Evolutionary conservation across 2,113 vertebrate genomes (phyloP), one percentile per base, ranked within the genome.

Genomic region (Lucifuga dentata): DNA sequence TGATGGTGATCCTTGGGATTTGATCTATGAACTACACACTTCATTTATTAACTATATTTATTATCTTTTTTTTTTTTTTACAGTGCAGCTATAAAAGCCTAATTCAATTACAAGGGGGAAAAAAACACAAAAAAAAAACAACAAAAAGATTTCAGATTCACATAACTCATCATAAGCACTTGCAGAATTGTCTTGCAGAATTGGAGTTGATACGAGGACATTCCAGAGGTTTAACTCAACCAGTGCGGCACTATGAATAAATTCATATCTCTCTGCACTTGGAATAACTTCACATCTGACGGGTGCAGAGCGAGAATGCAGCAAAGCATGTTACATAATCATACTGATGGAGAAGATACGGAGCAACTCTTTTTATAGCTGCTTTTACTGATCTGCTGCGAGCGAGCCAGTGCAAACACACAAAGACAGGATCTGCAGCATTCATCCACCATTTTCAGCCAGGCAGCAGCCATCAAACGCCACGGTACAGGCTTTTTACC

Each of bases 321-420:
- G 77, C 81, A 75, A 69, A 73, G 69, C 66, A 15, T 63, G 51
- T 87, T 89, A 76, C 76, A 83, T 87, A 89, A 86, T 53, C 43
- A 68, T 13, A 38, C 69, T 64, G 73, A 80, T 81, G 16, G 40
- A 67, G 69, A 23, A 71, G 72, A 81, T 70, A 75, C 62, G 68
- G 59, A 68, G 60, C 67, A 80, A 78, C 80, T 75, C 71, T 79
- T 79, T 69, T 60, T 72, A 69, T 70, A 60, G 65, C 57, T 19
- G 21, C 76, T 45, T 71, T 24, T 53, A 60, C 60, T 40, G 53
- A 36, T 45, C 58, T 41, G 33, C 50, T 39, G 29, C 8, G 1
- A 32, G 43, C 15, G 0, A 16, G 41, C 49, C 26, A 6, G 5
- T 29, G 12, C 38, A 63, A 51, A 72, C 35, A 21, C 39, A 24